Percentiles rank a stretch among this genome's conserved stretches.
phyloP scores from a whole-genome alignment of 2,888 invertebrate species.

The Orthosia incerta region DNA sequence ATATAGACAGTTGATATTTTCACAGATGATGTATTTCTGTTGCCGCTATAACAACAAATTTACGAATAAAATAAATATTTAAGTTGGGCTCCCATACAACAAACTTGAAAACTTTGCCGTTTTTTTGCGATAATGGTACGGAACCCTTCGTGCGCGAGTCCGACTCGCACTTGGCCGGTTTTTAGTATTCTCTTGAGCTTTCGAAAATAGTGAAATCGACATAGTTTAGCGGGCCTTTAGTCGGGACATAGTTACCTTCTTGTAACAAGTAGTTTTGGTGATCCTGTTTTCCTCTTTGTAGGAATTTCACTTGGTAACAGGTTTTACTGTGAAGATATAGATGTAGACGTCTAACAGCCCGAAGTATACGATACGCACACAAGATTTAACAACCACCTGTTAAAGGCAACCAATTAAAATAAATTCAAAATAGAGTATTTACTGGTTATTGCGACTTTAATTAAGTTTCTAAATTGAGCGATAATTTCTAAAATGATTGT shows the following conservation, averaged over 20 bases:
- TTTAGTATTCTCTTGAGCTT: constrained; percentile 9
- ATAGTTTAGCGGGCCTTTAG: too few relatives aligned
- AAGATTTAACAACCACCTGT: constrained; percentile 33
- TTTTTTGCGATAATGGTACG: too few relatives aligned
- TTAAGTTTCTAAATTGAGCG: constrained; percentile 53
- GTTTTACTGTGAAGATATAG: background rate
- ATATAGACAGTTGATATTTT: too few relatives aligned
- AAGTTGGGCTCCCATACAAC: too few relatives aligned
- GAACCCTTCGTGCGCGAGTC: too few relatives aligned
- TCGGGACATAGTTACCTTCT: too few relatives aligned
- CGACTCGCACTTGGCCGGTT: too few relatives aligned
- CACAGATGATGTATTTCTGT: too few relatives aligned
- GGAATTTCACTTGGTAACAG: background rate
- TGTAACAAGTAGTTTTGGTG: background rate
- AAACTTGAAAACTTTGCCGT: too few relatives aligned
- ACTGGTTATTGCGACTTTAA: constrained; percentile 48
- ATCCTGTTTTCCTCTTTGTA: background rate
- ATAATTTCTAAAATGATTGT: constrained; percentile 59
- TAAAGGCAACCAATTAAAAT: constrained; percentile 49
- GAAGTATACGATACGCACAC: background rate
- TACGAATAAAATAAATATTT: too few relatives aligned
- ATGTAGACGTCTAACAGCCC: background rate
- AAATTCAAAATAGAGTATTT: constrained; percentile 58
- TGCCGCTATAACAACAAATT: too few relatives aligned
- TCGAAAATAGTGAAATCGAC: background rate